Conservation (phyloP, 2,888 invertebrate species). For the Laspeyria flexula region DNA sequence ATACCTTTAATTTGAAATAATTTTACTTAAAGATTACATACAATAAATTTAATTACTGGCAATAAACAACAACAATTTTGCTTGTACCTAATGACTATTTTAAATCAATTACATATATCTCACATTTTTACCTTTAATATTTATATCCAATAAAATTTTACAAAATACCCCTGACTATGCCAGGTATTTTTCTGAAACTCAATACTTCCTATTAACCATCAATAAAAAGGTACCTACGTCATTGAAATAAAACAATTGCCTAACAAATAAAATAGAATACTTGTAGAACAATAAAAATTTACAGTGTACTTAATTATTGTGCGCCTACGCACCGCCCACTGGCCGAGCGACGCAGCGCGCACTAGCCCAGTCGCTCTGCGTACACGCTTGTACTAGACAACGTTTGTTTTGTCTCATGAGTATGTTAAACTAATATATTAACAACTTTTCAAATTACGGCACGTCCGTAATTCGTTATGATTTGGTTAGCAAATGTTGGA, state of each 20-base stretch:
- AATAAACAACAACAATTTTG: no score
- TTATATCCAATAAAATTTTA: no score
- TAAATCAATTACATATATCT: no score
- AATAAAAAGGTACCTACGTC: conserved; percentile 3
- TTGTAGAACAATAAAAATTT: conserved; percentile 30
- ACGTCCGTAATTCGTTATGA: not conserved
- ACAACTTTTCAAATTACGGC: not conserved
- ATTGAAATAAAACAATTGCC: conserved; percentile 7
- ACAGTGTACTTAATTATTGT: conserved; percentile 35
- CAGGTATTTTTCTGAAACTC: no score
- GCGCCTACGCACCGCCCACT: conserved; percentile 33
- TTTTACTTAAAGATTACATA: no score
- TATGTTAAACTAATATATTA: not conserved
- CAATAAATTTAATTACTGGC: no score
- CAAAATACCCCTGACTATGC: no score
- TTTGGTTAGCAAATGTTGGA: not conserved
- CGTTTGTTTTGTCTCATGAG: conserved; percentile 1
- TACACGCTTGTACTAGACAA: conserved; percentile 12
- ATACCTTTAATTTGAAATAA: no score
- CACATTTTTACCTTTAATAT: no score
- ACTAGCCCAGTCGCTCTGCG: conserved; percentile 8
- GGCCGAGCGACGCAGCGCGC: conserved; percentile 23
- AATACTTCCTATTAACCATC: not conserved
- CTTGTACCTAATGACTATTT: no score
- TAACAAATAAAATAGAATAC: conserved; percentile 21